Evolutionary conservation across 53 echinoderm and acorn worm genomes (phyloP).

Genomic region (Temnopleurus reevesii): DNA sequence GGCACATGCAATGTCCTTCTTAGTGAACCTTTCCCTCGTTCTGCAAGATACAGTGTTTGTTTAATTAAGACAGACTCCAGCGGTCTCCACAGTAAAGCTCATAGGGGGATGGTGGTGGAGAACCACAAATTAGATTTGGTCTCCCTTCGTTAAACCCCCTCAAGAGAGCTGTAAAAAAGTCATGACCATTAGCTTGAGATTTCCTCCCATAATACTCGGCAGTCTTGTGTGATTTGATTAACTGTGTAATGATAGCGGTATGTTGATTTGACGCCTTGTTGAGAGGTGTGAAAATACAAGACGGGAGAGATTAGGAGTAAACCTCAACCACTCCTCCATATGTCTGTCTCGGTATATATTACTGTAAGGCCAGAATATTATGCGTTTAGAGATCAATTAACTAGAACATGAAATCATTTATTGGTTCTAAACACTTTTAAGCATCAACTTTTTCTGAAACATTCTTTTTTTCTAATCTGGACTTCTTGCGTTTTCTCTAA

Average conservation of each 20-base stretch:
- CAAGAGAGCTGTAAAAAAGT: constrained; percentile 35
- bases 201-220: constrained; percentile 5
- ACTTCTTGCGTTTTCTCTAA: too few species aligned
- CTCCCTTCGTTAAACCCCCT: background rate
- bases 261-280: constrained; percentile 15
- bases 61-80: background rate
- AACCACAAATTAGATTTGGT: constrained; percentile 40
- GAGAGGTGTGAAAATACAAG: constrained; percentile 30
- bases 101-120: background rate
- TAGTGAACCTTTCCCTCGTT: too few species aligned
- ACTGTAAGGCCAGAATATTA: too few species aligned
- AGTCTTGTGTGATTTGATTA: constrained; percentile 24
- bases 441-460: too few species aligned
- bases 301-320: background rate
- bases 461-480: too few species aligned
- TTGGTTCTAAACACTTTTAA: too few species aligned
- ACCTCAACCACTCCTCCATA: background rate
- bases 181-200: background rate
- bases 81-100: background rate
- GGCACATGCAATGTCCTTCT: too few species aligned
- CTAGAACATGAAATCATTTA: too few species aligned
- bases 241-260: background rate
- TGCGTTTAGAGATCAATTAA: too few species aligned
- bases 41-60: background rate
- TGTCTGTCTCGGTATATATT: too few species aligned